A percentile compares a stretch with the other conserved stretches of the same genome.
phyloP scores from a whole-genome alignment of 1,140 invertebrate genomes.

The Lepidurus couesii region DNA sequence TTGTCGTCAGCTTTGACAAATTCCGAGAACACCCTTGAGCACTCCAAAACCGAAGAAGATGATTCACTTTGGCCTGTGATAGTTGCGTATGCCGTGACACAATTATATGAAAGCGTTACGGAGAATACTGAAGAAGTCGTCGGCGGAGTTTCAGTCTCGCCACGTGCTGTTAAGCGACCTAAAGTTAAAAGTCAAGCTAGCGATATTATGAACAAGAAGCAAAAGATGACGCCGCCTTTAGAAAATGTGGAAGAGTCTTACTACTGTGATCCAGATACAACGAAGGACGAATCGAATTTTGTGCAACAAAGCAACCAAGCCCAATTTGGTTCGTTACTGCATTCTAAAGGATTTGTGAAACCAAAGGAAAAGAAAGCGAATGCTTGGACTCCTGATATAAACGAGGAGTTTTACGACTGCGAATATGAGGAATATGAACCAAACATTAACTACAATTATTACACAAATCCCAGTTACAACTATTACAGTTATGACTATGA shows the following conservation, averaged over 20 bases:
- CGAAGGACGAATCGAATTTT: not conserved
- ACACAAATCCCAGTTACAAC: not conserved
- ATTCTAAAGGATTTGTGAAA: conserved; percentile 3
- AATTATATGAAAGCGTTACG: not conserved
- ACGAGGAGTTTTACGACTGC: not conserved
- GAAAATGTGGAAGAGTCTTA: not conserved
- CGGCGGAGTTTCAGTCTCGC: not conserved
- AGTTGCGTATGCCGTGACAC: not conserved
- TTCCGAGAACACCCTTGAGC: not conserved
- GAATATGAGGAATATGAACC: not conserved
- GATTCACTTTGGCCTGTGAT: not conserved
- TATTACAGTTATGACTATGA: not conserved
- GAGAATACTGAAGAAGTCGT: not conserved
- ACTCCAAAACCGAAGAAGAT: not conserved
- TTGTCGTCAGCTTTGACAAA: not conserved
- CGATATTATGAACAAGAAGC: not conserved
- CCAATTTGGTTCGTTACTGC: not conserved
- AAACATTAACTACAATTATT: no score
- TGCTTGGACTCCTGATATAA: not conserved
- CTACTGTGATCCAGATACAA: not conserved
- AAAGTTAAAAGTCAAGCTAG: not conserved
- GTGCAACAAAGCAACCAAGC: not conserved
- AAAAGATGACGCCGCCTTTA: not conserved
- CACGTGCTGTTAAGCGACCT: not conserved
- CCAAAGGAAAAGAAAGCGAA: not conserved